These are phyloP conservation scores for Trididemnum miniatum DNA, from an alignment of 23 tunicate species.

Conservation along the genomic window DNA sequence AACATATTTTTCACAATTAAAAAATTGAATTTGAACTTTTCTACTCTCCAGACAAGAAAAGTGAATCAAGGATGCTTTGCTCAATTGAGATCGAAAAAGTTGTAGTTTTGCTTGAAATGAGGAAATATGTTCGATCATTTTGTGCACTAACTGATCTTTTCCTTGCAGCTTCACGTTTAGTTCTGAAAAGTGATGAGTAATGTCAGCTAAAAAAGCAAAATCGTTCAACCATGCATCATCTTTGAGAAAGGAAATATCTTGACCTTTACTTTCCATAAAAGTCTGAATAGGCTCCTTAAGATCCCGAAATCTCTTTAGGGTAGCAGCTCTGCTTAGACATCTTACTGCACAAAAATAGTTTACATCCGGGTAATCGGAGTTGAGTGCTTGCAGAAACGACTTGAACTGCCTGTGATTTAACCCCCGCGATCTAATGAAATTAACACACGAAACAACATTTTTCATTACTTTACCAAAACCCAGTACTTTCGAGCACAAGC, in stretches of 20 bases:
- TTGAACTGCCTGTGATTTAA: too few species aligned
- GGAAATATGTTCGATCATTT: slow-evolving; percentile 18
- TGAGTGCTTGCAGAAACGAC: slow-evolving; percentile 26
- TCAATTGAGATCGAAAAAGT: too few species aligned
- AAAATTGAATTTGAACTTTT: too few species aligned
- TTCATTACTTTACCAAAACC: slow-evolving; percentile 1
- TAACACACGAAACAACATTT: slow-evolving; percentile 13
- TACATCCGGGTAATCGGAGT: slow-evolving; percentile 38
- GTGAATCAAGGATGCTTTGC: too few species aligned
- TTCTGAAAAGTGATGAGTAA: slow-evolving; percentile 12
- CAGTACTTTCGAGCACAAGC: slow-evolving; percentile 25
- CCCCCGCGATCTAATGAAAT: slow-evolving; percentile 10
- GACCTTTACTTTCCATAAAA: slow-evolving; percentile 40
- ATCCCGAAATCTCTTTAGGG: slow-evolving; percentile 39
- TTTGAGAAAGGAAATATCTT: slow-evolving; percentile 15
- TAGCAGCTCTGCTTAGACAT: slow-evolving; percentile 44
- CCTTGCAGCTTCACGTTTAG: slow-evolving; percentile 31
- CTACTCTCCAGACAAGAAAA: too few species aligned
- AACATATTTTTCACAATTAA: too few species aligned
- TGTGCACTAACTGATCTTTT: slow-evolving; percentile 6
- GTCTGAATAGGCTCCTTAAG: slow-evolving; percentile 1
- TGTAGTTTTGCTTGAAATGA: slow-evolving; percentile 28
- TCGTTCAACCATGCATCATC: slow-evolving; percentile 31
- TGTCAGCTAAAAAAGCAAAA: slow-evolving; percentile 6
- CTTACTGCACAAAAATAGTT: slow-evolving; percentile 27